A percentile compares a stretch with the other conserved stretches of the same genome.
Conservation (phyloP, 2,888 invertebrate genomes). For the Palloptera scutellata region DNA sequence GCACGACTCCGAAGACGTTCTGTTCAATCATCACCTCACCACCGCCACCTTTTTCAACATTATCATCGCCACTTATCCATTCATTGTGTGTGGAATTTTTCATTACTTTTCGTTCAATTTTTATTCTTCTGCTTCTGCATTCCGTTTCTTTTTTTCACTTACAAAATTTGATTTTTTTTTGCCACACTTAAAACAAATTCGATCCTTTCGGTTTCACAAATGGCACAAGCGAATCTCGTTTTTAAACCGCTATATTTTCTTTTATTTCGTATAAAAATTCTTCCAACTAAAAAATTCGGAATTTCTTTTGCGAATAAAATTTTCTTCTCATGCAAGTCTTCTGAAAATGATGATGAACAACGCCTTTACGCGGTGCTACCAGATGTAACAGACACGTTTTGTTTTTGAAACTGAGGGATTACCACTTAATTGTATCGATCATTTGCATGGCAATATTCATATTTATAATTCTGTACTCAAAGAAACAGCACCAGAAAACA, state of each 20-base stretch:
- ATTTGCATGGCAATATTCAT: too few species aligned
- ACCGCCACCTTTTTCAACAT: constrained; percentile 12
- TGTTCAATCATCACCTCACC: constrained; percentile 24
- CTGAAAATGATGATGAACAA: constrained; percentile 58
- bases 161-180: constrained; percentile 45
- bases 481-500: too few species aligned
- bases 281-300: constrained; percentile 46
- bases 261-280: constrained; percentile 48
- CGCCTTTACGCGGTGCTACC: constrained; percentile 36
- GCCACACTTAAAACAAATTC: constrained; percentile 48
- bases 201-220: constrained; percentile 48
- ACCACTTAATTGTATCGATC: too few species aligned
- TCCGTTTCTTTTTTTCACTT: constrained; percentile 43
- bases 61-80: constrained; percentile 21
- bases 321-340: constrained; percentile 51
- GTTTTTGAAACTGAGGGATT: too few species aligned
- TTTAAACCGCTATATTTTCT: constrained; percentile 47
- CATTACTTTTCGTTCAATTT: not conserved
- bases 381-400: too few species aligned
- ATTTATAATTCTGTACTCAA: too few species aligned
- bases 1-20: constrained; percentile 11
- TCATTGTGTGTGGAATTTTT: constrained; percentile 54
- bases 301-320: constrained; percentile 40
- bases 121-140: constrained; percentile 6
- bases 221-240: constrained; percentile 51